Evolutionary conservation across 2,888 invertebrate genomes (phyloP).

Genomic region (Parnassius orleans): DNA sequence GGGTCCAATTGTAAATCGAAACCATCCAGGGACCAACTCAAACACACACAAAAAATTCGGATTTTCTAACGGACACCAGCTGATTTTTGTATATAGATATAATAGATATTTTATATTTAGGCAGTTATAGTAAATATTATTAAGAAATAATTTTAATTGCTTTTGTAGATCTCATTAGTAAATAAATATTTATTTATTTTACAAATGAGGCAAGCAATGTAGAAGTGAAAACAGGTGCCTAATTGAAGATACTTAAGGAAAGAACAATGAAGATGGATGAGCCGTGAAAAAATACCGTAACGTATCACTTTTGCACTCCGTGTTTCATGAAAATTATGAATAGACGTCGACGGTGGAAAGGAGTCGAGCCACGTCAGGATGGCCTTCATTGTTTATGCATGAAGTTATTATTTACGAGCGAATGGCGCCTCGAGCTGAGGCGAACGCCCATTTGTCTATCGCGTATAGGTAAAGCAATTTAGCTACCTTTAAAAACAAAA

Average conservation of each 20-base stretch:
- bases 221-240: constrained; percentile 13
- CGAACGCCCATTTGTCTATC: constrained; percentile 25
- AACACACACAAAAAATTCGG: too few species aligned
- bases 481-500: neutral
- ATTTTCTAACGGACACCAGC: too few species aligned
- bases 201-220: constrained; percentile 9
- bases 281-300: constrained; percentile 18
- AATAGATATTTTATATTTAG: too few species aligned
- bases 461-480: constrained; percentile 8
- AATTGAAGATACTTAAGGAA: constrained; percentile 19
- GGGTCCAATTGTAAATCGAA: too few species aligned
- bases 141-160: too few species aligned
- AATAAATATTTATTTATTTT: constrained; percentile 11
- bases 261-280: constrained; percentile 24
- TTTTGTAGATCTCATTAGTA: neutral
- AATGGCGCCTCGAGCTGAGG: constrained; percentile 30
- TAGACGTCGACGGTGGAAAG: constrained; percentile 46
- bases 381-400: constrained; percentile 67
- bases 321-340: constrained; percentile 50
- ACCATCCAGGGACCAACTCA: too few species aligned
- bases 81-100: too few species aligned
- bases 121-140: too few species aligned
- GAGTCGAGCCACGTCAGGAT: constrained; percentile 43
- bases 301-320: constrained; percentile 28
- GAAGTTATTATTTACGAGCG: constrained; percentile 68